Evolutionary conservation across 2,888 invertebrate species (phyloP).

Genomic region (Lochmaea capreae): DNA sequence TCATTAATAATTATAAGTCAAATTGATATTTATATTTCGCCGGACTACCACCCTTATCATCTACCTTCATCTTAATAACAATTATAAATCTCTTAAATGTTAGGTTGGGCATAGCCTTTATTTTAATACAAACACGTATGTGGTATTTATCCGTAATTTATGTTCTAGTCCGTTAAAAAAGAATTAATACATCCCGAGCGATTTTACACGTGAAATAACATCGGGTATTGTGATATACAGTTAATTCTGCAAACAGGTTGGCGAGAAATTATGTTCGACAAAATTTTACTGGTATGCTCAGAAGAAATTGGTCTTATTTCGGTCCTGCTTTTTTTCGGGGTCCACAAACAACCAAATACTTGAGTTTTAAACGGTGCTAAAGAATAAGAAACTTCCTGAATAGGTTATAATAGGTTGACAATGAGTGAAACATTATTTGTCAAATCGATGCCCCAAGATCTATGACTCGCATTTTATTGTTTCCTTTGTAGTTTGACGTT

Average conservation of each 20-base stretch:
- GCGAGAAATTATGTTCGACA: no score
- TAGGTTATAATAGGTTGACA: slow-evolving; percentile 22
- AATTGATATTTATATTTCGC: slow-evolving; percentile 61
- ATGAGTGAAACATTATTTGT: slow-evolving; percentile 28
- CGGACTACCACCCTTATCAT: slow-evolving; percentile 52
- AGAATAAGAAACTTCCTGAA: slow-evolving; percentile 16
- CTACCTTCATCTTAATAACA: slow-evolving; percentile 57
- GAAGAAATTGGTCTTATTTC: neutral
- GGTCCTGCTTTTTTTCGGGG: neutral
- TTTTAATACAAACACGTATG: slow-evolving; percentile 21
- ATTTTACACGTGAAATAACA: neutral
- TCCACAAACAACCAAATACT: neutral
- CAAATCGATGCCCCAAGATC: slow-evolving; percentile 17
- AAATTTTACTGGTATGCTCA: neutral
- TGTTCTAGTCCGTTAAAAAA: slow-evolving; percentile 15
- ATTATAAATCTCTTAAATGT: slow-evolving; percentile 56
- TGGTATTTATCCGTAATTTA: slow-evolving; percentile 8
- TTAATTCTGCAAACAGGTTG: neutral
- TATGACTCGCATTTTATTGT: slow-evolving; percentile 23
- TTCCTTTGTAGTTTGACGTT: slow-evolving; percentile 9
- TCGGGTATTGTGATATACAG: neutral
- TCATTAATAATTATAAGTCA: slow-evolving; percentile 53
- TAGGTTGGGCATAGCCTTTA: slow-evolving; percentile 40
- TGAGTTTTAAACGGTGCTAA: slow-evolving; percentile 14
- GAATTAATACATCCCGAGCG: neutral